Conservation (phyloP, 2,888 invertebrate species). For the Seira ritae region DNA sequence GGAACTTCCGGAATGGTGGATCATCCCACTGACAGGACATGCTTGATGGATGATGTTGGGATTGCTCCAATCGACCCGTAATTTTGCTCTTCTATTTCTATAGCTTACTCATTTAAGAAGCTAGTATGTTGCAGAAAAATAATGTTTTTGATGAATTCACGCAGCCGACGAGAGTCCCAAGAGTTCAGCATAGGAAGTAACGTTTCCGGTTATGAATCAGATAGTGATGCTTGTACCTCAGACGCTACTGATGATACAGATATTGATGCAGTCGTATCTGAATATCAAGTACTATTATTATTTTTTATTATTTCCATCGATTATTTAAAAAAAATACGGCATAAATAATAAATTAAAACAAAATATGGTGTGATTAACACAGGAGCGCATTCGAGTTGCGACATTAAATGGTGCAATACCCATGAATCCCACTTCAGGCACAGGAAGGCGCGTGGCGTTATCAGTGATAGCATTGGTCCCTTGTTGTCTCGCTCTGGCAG, state of each 20-base stretch:
- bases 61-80: conserved; percentile 69
- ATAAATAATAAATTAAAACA: background rate
- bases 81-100: background rate
- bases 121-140: background rate
- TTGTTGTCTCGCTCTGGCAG: conserved; percentile 69
- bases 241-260: conserved; percentile 80
- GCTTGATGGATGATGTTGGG: conserved; percentile 71
- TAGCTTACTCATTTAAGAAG: background rate
- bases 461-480: conserved; percentile 71
- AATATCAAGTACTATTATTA: conserved; percentile 82
- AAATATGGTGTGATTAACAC: background rate
- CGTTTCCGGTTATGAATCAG: conserved; percentile 75
- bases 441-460: conserved; percentile 72
- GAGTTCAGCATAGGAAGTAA: conserved; percentile 72
- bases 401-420: conserved; percentile 70
- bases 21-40: conserved; percentile 66
- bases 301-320: background rate
- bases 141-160: background rate
- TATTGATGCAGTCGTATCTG: conserved; percentile 86
- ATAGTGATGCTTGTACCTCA: conserved; percentile 76
- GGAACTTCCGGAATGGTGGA: conserved; percentile 35
- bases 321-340: background rate
- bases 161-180: conserved; percentile 65
- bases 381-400: conserved; percentile 71
- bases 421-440: conserved; percentile 71